phyloP scores from a whole-genome alignment of 2,888 invertebrate species.

The Dione vanillae region DNA sequence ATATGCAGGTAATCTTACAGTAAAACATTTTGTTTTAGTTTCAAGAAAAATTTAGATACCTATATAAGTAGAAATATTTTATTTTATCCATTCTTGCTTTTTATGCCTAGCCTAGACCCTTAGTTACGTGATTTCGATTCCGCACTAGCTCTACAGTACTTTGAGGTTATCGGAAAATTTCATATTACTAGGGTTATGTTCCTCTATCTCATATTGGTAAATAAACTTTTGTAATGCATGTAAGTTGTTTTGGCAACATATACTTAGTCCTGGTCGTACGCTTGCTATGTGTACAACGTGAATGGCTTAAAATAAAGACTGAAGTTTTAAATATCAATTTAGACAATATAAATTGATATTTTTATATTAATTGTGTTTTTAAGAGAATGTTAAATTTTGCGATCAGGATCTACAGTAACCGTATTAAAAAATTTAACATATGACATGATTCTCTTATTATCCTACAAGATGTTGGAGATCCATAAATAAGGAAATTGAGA shows the following conservation, averaged over 20 bases:
- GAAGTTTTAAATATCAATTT: too few species aligned
- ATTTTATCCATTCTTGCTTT: background rate
- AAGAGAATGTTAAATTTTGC: too few species aligned
- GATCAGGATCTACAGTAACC: too few species aligned
- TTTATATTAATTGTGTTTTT: too few species aligned
- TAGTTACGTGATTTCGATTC: conserved; percentile 17
- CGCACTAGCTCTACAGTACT: conserved; percentile 15
- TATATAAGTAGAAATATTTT: background rate
- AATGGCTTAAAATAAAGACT: too few species aligned
- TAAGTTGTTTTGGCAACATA: background rate
- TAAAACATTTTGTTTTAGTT: background rate
- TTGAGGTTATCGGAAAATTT: conserved; percentile 20
- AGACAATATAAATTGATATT: too few species aligned
- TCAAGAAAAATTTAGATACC: background rate
- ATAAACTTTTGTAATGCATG: conserved; percentile 11
- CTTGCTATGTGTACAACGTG: background rate
- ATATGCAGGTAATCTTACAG: background rate
- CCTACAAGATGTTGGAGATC: too few species aligned
- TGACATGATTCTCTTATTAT: too few species aligned
- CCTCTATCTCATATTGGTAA: conserved; percentile 18
- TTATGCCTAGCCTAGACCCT: conserved; percentile 8
- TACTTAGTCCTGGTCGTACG: background rate
- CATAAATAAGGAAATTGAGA: too few species aligned
- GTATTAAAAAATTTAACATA: too few species aligned
- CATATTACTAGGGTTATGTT: conserved; percentile 18